Evolutionary conservation across 2,113 vertebrate species (phyloP).

Genomic region (Rhinolophus sinicus): DNA sequence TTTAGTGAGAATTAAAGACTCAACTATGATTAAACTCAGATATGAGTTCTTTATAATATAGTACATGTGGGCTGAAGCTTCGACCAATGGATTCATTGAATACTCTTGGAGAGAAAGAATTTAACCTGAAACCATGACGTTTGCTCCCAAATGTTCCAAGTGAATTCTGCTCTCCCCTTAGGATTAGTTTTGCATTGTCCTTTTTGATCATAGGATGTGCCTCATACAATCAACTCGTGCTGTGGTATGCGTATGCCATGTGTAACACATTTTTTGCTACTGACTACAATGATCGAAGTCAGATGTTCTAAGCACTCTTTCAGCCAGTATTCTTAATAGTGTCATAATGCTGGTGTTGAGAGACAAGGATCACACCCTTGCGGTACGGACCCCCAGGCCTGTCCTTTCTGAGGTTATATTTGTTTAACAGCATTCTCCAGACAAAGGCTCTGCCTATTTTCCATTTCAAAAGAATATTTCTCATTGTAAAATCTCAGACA

Average conservation of each 20-base stretch:
- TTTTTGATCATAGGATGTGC: conserved; percentile 65
- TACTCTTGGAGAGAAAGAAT: conserved; percentile 21
- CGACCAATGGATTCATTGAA: neutral
- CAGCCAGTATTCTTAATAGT: conserved; percentile 45
- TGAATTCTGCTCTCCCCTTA: neutral
- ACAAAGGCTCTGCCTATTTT: conserved; percentile 59
- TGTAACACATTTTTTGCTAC: conserved; percentile 62
- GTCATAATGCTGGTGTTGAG: conserved; percentile 61
- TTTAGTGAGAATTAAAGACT: neutral
- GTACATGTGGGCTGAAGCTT: neutral
- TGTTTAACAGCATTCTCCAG: conserved; percentile 63
- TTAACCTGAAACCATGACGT: conserved; percentile 23
- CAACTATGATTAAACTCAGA: neutral
- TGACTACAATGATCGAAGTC: conserved; percentile 71
- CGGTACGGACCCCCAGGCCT: conserved; percentile 9
- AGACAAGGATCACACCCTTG: conserved; percentile 49
- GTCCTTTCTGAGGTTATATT: conserved; percentile 58
- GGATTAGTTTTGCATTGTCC: conserved; percentile 53
- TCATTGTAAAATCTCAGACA: conserved; percentile 57
- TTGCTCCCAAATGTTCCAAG: conserved; percentile 36
- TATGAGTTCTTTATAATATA: conserved; percentile 28
- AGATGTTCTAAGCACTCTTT: conserved; percentile 48
- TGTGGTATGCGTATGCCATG: conserved; percentile 13
- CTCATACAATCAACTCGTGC: neutral
- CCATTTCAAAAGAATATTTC: conserved; percentile 72